Evolutionary conservation across 2,113 vertebrate genomes (phyloP).

Genomic region (Sclerurus mexicanus): DNA sequence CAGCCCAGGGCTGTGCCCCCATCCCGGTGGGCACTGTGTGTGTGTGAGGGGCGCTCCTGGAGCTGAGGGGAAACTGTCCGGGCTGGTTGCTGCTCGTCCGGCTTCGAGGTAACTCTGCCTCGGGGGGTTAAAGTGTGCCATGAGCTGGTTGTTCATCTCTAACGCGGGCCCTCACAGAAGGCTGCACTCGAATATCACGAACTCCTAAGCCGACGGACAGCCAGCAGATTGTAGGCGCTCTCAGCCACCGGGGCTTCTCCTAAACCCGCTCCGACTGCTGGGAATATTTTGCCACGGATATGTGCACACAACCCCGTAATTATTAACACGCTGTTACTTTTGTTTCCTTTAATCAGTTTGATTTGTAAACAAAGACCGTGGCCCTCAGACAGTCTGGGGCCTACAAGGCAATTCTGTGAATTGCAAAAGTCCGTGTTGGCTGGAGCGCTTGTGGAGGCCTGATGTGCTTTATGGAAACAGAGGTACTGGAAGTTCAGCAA

Average conservation of each 20-base stretch:
- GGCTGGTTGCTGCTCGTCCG: no score
- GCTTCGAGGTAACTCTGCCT: no score
- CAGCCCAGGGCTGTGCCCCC: no score
- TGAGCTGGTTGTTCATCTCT: background rate
- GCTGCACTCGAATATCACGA: background rate
- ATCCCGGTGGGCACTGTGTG: no score
- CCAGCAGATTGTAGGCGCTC: background rate
- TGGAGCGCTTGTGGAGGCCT: background rate
- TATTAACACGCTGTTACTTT: background rate
- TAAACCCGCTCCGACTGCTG: background rate
- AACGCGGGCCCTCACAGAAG: background rate
- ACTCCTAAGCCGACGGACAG: background rate
- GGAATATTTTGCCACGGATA: background rate
- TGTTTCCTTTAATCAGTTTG: background rate
- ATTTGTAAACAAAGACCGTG: background rate
- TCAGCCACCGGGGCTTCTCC: background rate
- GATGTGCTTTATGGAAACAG: background rate
- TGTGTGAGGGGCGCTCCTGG: no score
- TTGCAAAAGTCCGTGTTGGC: background rate
- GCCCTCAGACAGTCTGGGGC: background rate
- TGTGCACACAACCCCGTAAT: background rate
- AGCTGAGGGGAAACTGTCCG: background rate
- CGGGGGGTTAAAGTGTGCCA: background rate
- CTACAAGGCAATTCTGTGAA: background rate
- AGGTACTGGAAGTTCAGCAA: background rate